Evolutionary conservation across 2,888 invertebrate species (phyloP), one percentile per base, ranked within the genome.

Genomic region (Protodeltote pygarga): DNA sequence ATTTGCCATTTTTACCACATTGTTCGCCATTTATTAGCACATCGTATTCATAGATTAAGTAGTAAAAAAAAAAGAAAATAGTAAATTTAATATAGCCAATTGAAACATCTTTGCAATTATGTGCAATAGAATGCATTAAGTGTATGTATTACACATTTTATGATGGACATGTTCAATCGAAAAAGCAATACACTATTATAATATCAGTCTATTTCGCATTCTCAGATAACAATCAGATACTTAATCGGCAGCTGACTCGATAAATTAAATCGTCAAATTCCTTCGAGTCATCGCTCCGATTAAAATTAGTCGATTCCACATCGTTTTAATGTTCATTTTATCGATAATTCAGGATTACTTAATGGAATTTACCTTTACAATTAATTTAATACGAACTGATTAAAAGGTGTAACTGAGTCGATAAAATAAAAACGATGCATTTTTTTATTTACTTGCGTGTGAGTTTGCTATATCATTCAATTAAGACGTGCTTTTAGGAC

Each of bases 161-260:
- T 57, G 37, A 40, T 49, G 3, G 15, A 23, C 10, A 25, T 41
- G 28, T 15, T 24, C 33, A 29, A 35, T 61, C 19, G 3, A 34
- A 47, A 34, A 23, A 19, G 32, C 28, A 44, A 25, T 51, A 64
- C 24, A 33, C 5, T 10, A 29, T 47, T 24, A 27, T 44, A n/a
- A n/a, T n/a, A n/a, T n/a, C n/a, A n/a, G n/a, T 65, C 59, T 65
- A 65, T 61, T 49, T 68, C 41, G 29, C 21, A 34, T 23, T 23
- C 29, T 33, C 16, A 48, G 71, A 75, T 75, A 51, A 52, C 34
- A 49, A 72, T 71, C 61, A 29, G 21, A 37, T 41, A 54, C 47
- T 19, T 13, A 23, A 45, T 14, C 16, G 24, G 62, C 72, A 75
- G 72, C 67, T 65, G 71, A 48, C 42, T 35, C 31, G 27, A 42